phyloP scores from a whole-genome alignment of 2,888 invertebrate species.

The Trileptium ribeirensis region DNA sequence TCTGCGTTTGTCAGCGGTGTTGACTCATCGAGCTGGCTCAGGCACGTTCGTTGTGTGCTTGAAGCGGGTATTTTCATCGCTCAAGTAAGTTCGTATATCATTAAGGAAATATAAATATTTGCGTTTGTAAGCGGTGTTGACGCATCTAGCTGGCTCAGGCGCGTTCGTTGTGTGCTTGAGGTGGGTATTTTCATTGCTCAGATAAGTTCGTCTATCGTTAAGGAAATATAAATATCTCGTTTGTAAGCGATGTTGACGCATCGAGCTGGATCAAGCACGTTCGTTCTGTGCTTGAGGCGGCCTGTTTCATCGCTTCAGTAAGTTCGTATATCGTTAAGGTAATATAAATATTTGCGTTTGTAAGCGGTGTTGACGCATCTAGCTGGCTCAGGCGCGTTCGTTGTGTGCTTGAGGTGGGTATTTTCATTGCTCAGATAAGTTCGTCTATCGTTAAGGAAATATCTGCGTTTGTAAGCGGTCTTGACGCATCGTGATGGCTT shows the following conservation, averaged over 20 bases:
- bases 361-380: no score
- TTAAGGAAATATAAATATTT: no score
- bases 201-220: background rate
- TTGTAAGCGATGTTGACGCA: slow-evolving; percentile 74
- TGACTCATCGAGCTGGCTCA: slow-evolving; percentile 90
- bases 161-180: no score
- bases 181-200: no score
- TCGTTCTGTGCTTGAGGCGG: slow-evolving; percentile 72
- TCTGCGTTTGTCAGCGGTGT: slow-evolving; percentile 64
- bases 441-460: no score
- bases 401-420: no score
- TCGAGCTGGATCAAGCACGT: slow-evolving; percentile 95
- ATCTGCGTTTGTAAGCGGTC: slow-evolving; percentile 61
- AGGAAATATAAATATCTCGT: background rate
- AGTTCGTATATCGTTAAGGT: background rate
- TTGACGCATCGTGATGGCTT: slow-evolving; percentile 92
- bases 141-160: no score
- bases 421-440: no score
- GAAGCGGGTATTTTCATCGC: slow-evolving; percentile 87
- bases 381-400: no score
- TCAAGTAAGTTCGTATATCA: slow-evolving; percentile 52
- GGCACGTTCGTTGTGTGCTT: slow-evolving; percentile 75
- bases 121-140: no score
- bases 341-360: no score
- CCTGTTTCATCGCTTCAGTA: slow-evolving; percentile 73